Percentiles rank a stretch among this genome's conserved stretches.
phyloP scores from a whole-genome alignment of 2,888 invertebrate genomes.

The Julus scanicus region DNA sequence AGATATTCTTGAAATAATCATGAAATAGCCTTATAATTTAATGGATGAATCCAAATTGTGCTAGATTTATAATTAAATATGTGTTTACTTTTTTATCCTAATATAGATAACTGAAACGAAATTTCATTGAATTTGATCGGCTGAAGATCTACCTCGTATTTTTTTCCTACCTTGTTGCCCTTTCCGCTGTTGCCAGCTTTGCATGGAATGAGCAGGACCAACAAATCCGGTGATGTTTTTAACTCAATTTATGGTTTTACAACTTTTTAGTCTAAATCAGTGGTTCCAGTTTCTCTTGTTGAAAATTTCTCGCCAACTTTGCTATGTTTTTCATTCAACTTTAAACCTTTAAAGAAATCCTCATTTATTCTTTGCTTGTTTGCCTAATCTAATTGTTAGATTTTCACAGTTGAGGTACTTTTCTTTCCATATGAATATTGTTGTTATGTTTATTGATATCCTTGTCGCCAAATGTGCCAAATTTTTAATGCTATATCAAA shows the following conservation, averaged over 20 bases:
- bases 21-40: too few species aligned
- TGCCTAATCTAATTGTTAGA: conserved; percentile 34
- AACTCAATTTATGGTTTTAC: background rate
- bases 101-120: conserved; percentile 52
- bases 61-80: background rate
- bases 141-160: conserved; percentile 57
- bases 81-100: conserved; percentile 13
- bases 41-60: too few species aligned
- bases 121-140: conserved; percentile 53
- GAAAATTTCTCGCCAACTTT: background rate
- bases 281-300: conserved; percentile 17
- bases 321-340: conserved; percentile 3
- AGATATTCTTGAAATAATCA: background rate
- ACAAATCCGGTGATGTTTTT: conserved; percentile 18
- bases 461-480: conserved; percentile 39
- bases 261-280: background rate
- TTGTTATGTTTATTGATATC: conserved; percentile 32
- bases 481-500: conserved; percentile 36
- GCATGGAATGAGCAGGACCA: background rate
- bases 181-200: conserved; percentile 33
- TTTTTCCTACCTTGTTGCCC: conserved; percentile 48
- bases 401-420: conserved; percentile 29
- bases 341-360: background rate
- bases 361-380: conserved; percentile 26
- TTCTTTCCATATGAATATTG: conserved; percentile 38